Percentiles rank a stretch among this genome's conserved stretches.
Conservation (phyloP, 2,888 invertebrate genomes). For the Lithodes maja region DNA sequence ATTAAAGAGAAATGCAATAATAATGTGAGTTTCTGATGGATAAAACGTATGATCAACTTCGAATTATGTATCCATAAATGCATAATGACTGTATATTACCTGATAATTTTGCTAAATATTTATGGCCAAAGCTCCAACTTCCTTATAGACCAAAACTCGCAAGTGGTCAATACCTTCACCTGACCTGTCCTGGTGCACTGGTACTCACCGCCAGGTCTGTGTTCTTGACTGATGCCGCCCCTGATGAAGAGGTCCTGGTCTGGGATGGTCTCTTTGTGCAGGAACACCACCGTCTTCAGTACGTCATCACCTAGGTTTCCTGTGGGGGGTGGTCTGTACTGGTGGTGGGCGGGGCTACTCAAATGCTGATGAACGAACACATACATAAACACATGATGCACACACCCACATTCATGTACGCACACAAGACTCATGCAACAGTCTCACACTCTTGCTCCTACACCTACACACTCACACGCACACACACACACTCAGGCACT, state of each 20-base stretch:
- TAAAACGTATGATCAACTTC: neutral
- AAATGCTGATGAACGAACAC: neutral
- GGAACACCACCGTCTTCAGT: neutral
- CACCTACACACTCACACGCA: no score
- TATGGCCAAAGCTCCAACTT: no score
- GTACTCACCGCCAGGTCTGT: neutral
- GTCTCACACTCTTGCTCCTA: no score
- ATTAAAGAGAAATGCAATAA: no score
- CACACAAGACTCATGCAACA: no score
- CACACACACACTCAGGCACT: no score
- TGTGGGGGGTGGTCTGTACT: neutral
- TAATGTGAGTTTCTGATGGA: no score
- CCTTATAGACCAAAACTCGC: no score
- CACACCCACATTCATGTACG: no score
- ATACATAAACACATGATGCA: neutral
- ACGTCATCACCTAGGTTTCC: neutral
- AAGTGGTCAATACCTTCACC: neutral
- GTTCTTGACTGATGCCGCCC: neutral
- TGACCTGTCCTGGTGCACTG: neutral
- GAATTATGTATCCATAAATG: neutral
- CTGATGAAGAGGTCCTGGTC: constrained; percentile 1
- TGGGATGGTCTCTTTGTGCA: neutral
- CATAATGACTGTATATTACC: neutral
- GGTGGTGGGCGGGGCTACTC: no score
- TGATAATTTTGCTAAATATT: neutral